Evolutionary conservation across 2,113 vertebrate species (phyloP), one percentile per base, ranked within the genome.

Genomic region (Myrmecobius fasciatus): DNA sequence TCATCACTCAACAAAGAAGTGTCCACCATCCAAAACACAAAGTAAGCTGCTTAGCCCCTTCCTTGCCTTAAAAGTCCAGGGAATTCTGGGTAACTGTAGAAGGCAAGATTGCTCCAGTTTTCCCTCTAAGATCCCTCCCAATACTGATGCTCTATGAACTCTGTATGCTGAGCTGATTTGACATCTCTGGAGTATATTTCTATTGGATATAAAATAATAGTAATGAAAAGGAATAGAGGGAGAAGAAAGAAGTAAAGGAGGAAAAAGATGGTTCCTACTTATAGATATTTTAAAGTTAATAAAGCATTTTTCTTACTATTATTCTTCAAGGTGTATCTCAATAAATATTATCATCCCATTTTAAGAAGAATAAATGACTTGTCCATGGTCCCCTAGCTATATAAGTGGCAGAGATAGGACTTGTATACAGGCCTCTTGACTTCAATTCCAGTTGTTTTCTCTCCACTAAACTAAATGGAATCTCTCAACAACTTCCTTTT

Each of bases 1-100:
- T 95, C 98, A 43, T 97, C 97, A 46, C 97, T 98, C 46, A 98
- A 98, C 24, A 94, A 97, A 24, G 97, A 98, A 17, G 96, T 98
- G 83, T 98, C 98, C 0, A 98, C 97, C 17, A 53, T 98, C 90
- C 97, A 97, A 75, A 89, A 97, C 7, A 98, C 96, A 83, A 97
- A 97, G 98, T 98, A 96, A 90, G 97, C 93, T 54, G 25, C 52
- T 17, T 24, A 49, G 43, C n/a, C 67, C n/a, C 43, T 49, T 25
- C 20, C 49, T 51, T 47, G 89, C 60, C 46, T 48, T 52, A 89
- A 47, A 54, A 25, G 43, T n/a, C 20, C 25, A 93, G 52, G 14
- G 31, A 91, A 8, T 1, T 83, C 17, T 83, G 1, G 7, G 1
- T 83, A 83, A 43, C 67, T 8, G n/a, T 22, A 43, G n/a, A 83